A percentile compares a stretch with the other conserved stretches of the same genome.
phyloP scores from a whole-genome alignment of 2,113 vertebrate genomes.

The Gnathonemus longibarbis region DNA sequence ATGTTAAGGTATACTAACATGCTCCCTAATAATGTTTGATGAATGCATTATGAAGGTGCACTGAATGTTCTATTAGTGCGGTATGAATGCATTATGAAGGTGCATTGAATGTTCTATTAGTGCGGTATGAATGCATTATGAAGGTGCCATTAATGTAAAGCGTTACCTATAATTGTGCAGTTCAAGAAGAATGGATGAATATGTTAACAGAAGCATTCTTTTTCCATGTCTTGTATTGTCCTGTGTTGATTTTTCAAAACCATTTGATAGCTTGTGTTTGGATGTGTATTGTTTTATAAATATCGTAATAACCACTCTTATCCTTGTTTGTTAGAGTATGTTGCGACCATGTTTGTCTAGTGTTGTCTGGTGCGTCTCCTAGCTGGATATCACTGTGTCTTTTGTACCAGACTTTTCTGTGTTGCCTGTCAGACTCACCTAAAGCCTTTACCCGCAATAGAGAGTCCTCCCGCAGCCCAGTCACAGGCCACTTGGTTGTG shows the following conservation, averaged over 20 bases:
- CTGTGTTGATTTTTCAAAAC: not conserved
- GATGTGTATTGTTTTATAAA: not conserved
- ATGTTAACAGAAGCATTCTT: not conserved
- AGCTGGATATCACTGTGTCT: not conserved
- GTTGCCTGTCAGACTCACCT: not conserved
- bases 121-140: no score
- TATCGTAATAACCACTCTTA: not conserved
- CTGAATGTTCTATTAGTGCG: not conserved
- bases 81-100: not conserved
- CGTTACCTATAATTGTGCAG: not conserved
- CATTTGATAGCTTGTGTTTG: not conserved
- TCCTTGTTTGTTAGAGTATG: not conserved
- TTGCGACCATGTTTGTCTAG: not conserved
- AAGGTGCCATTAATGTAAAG: not conserved
- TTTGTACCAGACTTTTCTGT: not conserved
- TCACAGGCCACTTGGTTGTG: constrained; percentile 18
- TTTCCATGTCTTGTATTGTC: not conserved
- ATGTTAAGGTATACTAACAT: not conserved
- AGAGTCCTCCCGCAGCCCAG: not conserved
- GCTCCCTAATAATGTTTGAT: not conserved
- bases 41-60: not conserved
- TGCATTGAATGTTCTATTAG: not conserved
- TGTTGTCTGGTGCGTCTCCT: not conserved
- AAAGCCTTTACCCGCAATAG: not conserved
- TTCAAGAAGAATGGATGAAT: not conserved